These are phyloP conservation scores for Drosophila merina DNA, from an alignment of 2,888 invertebrate species.

Conservation along the genomic window DNA sequence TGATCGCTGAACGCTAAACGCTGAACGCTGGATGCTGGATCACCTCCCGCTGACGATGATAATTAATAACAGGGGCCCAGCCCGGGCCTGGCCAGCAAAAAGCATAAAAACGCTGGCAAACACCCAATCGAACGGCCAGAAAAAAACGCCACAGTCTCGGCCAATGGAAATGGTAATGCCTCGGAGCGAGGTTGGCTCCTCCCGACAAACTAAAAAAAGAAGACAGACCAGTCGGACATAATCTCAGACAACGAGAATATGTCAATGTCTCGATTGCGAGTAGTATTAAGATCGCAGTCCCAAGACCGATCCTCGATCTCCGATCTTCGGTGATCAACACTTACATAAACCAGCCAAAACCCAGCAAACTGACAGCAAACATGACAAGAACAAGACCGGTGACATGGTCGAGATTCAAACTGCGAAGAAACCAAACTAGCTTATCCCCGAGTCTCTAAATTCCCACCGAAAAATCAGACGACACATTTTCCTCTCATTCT, in stretches of 20 bases:
- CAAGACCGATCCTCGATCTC: constrained; percentile 5
- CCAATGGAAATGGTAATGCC: constrained; percentile 70
- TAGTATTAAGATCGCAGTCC: constrained; percentile 65
- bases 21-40: constrained; percentile 30
- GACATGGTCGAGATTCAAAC: constrained; percentile 36
- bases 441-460: constrained; percentile 17
- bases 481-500: constrained; percentile 18
- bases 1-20: constrained; percentile 18
- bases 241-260: constrained; percentile 79
- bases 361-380: constrained; percentile 56
- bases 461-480: constrained; percentile 13
- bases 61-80: constrained; percentile 66
- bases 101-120: constrained; percentile 69
- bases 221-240: constrained; percentile 73
- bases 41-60: constrained; percentile 61
- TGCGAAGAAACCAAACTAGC: not conserved
- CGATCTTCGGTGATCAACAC: constrained; percentile 41
- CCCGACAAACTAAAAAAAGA: constrained; percentile 34
- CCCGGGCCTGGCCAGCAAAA: constrained; percentile 32
- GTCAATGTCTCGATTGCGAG: constrained; percentile 47
- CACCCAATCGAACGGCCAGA: constrained; percentile 64
- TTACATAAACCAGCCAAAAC: constrained; percentile 10
- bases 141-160: constrained; percentile 49
- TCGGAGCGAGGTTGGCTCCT: constrained; percentile 50
- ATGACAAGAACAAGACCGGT: constrained; percentile 64